A percentile compares a stretch with the other conserved stretches of the same genome.
Evolutionary conservation across 92 coral and sea anemone species (phyloP).

Genomic region (Heteractis magnifica): DNA sequence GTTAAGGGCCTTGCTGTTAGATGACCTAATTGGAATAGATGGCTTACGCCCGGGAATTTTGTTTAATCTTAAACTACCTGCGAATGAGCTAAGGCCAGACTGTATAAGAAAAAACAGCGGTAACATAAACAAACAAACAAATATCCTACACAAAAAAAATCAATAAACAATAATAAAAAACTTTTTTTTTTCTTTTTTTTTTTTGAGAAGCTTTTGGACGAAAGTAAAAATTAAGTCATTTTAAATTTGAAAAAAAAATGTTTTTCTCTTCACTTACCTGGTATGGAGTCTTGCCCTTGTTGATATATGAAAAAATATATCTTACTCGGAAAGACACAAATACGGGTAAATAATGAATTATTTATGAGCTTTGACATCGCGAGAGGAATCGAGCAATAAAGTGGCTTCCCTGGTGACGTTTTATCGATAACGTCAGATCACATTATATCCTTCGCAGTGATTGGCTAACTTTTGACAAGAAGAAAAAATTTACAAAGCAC

Average conservation of each 20-base stretch:
- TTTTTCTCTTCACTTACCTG: not conserved
- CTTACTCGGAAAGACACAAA: constrained; percentile 6
- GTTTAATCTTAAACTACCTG: not conserved
- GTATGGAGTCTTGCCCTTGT: not conserved
- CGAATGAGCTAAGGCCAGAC: not conserved
- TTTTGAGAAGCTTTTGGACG: not conserved
- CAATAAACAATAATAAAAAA: no score
- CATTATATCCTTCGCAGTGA: constrained; percentile 26
- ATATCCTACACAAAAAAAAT: no score
- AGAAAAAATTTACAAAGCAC: not conserved
- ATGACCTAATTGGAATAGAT: not conserved
- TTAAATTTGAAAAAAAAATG: not conserved
- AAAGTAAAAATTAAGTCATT: not conserved
- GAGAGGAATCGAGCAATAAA: constrained; percentile 25
- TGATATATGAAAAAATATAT: not conserved
- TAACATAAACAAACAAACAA: no score
- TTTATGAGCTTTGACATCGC: constrained; percentile 25
- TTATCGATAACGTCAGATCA: constrained; percentile 29
- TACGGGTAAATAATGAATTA: constrained; percentile 9
- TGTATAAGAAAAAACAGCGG: no score
- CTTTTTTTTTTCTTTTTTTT: no score
- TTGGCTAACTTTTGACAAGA: constrained; percentile 10
- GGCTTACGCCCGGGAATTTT: not conserved
- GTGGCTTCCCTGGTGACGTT: constrained; percentile 20
- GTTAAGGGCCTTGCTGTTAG: not conserved